Evolutionary conservation across 2,888 invertebrate species (phyloP), one percentile per base, ranked within the genome.

Genomic region (Hirtodrosophila cameraria): DNA sequence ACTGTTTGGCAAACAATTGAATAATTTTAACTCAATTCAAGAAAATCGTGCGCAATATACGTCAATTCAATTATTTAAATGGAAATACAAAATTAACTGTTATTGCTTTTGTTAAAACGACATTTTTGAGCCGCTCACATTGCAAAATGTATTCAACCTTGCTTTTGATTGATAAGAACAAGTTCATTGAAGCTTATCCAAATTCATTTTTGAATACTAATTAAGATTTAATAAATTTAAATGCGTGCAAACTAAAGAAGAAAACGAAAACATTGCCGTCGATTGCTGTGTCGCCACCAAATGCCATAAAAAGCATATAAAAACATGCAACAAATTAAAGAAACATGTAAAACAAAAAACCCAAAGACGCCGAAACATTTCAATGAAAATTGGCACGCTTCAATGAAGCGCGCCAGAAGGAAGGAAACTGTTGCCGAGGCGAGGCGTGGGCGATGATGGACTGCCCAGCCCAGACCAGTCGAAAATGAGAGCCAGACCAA

Each of bases 301-400:
- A 55, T 41, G 55, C 42, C 61, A 61, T 50, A 60, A 60, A 52
- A 43, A 50, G 27, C 50, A 41, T 48, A 57, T 28, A 33, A 52
- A 20, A 63, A 67, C 82, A 69, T 50, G 62, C 67, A 67, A 64
- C 73, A 75, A 67, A 73, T 58, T 65, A 54, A 42, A 39, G 11
- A 35, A 58, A 55, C 50, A 62, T 36, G 35, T 36, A 31, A 28
- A 57, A 48, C 36, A 35, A 45, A 52, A n/a, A 41, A 36, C 43
- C 39, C 5, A 63, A 54, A 70, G 67, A 81, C 41, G 67, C 81
- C 81, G 76, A 76, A 81, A 76, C 64, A 66, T 81, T 81, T 84
- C 82, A 79, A 77, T 77, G 73, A 70, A 75, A 75, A 70, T 73
- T 80, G 83, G 75, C 83, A 82, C 77, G 82, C 82, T 82, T 77